Conservation (phyloP, 2,797 vertebrate species). For the Rhynchonycteris naso region DNA sequence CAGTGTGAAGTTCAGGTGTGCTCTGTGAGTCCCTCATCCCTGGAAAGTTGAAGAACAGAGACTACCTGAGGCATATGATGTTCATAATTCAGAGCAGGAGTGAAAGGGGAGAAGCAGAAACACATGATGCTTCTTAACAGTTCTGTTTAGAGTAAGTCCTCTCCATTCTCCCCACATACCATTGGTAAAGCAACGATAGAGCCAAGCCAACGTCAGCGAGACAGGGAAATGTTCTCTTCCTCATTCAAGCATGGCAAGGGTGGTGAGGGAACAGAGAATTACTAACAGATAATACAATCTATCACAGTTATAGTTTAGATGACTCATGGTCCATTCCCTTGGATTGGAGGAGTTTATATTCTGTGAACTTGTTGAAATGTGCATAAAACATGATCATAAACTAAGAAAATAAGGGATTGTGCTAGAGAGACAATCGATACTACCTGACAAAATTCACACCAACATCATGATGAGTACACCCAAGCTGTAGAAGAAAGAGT, state of each 20-base stretch:
- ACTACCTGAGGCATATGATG: neutral
- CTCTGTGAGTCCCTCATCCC: neutral
- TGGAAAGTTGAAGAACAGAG: neutral
- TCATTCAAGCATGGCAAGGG: neutral
- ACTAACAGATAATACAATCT: neutral
- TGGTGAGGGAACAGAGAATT: neutral
- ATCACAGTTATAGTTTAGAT: neutral
- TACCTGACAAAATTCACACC: neutral
- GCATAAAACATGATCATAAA: neutral
- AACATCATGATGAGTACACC: neutral
- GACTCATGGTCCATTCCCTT: neutral
- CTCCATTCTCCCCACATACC: neutral
- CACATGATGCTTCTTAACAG: neutral
- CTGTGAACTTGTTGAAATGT: neutral
- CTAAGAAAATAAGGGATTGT: neutral
- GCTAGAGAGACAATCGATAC: neutral
- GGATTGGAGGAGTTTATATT: neutral
- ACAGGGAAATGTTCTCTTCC: neutral
- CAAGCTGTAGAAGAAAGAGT: neutral
- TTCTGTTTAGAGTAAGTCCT: neutral
- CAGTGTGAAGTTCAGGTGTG: neutral
- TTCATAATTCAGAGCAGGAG: neutral
- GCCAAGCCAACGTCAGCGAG: neutral
- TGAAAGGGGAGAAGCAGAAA: neutral
- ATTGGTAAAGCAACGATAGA: neutral